Evolutionary conservation across 2,113 vertebrate genomes (phyloP).

Genomic region (Macquaria ambigua): DNA sequence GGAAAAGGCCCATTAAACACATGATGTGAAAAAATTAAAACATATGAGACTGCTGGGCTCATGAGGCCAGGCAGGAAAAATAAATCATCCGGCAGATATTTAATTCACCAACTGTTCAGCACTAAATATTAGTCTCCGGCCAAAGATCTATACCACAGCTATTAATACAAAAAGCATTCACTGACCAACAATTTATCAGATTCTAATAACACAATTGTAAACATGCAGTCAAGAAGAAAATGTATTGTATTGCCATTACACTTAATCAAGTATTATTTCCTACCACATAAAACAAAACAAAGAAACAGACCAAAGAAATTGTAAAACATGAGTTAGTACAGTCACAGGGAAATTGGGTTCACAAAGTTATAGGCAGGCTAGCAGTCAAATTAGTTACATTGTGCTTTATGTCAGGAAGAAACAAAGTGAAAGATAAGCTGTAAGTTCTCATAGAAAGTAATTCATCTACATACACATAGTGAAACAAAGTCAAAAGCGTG

Average conservation of each 20-base stretch:
- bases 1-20: slow-evolving; percentile 2
- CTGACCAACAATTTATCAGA: slow-evolving; percentile 58
- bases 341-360: too few species aligned
- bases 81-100: slow-evolving; percentile 28
- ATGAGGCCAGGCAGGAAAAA: slow-evolving; percentile 22
- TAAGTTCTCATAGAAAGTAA: too few species aligned
- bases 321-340: too few species aligned
- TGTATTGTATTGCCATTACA: not conserved
- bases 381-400: too few species aligned
- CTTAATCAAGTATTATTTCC: not conserved
- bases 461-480: too few species aligned
- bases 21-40: not conserved
- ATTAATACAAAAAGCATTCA: slow-evolving; percentile 70
- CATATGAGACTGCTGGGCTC: not conserved
- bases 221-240: not conserved
- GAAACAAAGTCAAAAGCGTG: too few species aligned
- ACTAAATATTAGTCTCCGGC: slow-evolving; percentile 57
- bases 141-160: slow-evolving; percentile 26
- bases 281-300: not conserved
- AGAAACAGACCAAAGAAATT: too few species aligned
- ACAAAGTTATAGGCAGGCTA: too few species aligned
- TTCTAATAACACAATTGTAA: slow-evolving; percentile 1
- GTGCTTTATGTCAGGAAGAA: too few species aligned
- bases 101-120: slow-evolving; percentile 59
- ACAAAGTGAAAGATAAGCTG: too few species aligned